phyloP scores from a whole-genome alignment of 2,888 invertebrate species.

The Stenichneumon culpator region DNA sequence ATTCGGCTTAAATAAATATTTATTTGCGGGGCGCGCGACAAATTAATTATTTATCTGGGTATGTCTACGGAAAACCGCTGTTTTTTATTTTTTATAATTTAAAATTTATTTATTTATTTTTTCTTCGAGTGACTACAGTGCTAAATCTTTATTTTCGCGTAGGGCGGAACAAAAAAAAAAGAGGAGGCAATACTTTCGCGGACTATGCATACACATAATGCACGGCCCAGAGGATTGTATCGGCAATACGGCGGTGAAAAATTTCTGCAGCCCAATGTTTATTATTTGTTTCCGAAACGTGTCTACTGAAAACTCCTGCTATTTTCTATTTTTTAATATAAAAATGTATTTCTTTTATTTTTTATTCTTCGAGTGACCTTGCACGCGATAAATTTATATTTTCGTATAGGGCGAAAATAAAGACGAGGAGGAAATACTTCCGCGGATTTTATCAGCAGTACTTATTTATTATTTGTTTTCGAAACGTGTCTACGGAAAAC shows the following conservation, averaged over 20 bases:
- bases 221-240: constrained; percentile 62
- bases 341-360: not conserved
- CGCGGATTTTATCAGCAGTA: too few relatives aligned
- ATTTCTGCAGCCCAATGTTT: constrained; percentile 47
- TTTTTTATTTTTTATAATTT: not conserved
- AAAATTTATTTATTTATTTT: not conserved
- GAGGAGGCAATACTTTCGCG: constrained; percentile 45
- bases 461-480: constrained; percentile 64
- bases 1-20: too few relatives aligned
- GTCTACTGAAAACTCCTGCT: constrained; percentile 21
- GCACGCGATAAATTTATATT: constrained; percentile 62
- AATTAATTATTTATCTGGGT: too few relatives aligned
- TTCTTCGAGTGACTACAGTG: constrained; percentile 11
- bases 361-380: constrained; percentile 10
- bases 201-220: constrained; percentile 66
- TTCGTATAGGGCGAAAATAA: constrained; percentile 39
- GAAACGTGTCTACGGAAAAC: constrained; percentile 42
- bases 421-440: too few relatives aligned
- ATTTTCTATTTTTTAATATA: too few relatives aligned
- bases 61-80: constrained; percentile 17
- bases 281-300: constrained; percentile 61
- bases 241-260: constrained; percentile 27
- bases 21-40: too few relatives aligned
- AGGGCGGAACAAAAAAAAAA: constrained; percentile 32
- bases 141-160: constrained; percentile 61